These are phyloP conservation scores for Neosilurus mollespiculum DNA, from an alignment of 2,797 vertebrate genomes.

Conservation along the genomic window DNA sequence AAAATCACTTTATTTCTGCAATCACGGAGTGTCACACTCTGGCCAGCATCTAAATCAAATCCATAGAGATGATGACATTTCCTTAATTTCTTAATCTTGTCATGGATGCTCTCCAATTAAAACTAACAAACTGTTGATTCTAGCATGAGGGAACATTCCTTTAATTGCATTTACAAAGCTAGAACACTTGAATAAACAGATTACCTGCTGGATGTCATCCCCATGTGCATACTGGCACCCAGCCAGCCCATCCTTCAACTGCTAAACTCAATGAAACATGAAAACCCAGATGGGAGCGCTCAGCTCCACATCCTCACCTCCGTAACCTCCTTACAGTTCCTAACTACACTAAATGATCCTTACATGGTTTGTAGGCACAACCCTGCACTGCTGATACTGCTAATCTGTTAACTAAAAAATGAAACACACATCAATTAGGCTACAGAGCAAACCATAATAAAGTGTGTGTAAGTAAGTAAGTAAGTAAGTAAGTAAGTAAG, in stretches of 20 bases:
- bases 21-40: constrained; percentile 28
- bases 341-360: constrained; percentile 75
- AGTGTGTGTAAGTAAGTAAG: background rate
- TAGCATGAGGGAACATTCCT: constrained; percentile 57
- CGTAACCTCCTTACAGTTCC: constrained; percentile 75
- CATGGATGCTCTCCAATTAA: constrained; percentile 36
- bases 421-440: background rate
- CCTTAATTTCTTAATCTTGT: constrained; percentile 37
- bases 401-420: background rate
- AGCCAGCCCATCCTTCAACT: constrained; percentile 78
- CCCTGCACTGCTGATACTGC: constrained; percentile 13
- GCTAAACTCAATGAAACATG: constrained; percentile 72
- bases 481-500: no score
- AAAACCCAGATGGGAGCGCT: constrained; percentile 79
- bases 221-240: constrained; percentile 72
- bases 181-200: constrained; percentile 76
- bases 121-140: constrained; percentile 46
- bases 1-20: constrained; percentile 25
- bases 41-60: constrained; percentile 28
- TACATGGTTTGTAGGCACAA: background rate
- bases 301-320: constrained; percentile 72
- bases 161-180: constrained; percentile 78
- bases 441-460: background rate
- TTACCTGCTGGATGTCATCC: constrained; percentile 78
- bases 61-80: constrained; percentile 24